phyloP scores from a whole-genome alignment of 2,888 invertebrate genomes.

The Stenotaenia linearis region DNA sequence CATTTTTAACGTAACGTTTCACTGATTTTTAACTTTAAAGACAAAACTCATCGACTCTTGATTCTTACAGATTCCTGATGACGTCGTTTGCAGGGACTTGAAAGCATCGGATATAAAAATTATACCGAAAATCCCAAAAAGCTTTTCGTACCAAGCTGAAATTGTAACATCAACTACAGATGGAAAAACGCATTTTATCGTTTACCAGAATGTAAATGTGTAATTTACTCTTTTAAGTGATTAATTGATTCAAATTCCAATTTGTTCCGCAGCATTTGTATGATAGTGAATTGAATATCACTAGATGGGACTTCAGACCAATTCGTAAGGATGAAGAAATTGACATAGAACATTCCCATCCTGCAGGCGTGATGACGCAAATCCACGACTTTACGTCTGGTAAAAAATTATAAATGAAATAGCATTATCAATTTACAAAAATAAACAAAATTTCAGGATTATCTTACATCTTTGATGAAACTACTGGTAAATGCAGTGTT shows the following conservation, averaged over 20 bases:
- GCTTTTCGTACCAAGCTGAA: slow-evolving; percentile 17
- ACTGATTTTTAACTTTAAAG: too few relatives aligned
- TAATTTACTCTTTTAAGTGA: not conserved
- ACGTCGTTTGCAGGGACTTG: not conserved
- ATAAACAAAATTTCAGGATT: not conserved
- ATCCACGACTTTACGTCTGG: not conserved
- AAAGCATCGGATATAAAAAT: not conserved
- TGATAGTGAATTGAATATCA: not conserved
- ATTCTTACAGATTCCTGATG: slow-evolving; percentile 1
- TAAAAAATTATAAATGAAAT: not conserved
- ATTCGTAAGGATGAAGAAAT: not conserved
- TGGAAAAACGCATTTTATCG: not conserved
- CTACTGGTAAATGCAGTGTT: not conserved
- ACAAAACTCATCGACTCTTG: too few relatives aligned
- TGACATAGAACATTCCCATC: not conserved
- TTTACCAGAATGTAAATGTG: not conserved
- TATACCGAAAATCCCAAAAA: not conserved
- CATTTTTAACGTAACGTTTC: slow-evolving; percentile 2
- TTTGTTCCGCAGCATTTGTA: not conserved
- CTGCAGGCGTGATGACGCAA: not conserved
- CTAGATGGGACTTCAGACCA: not conserved
- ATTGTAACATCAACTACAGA: not conserved
- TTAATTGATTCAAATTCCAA: not conserved
- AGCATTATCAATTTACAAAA: not conserved
- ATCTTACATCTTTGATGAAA: not conserved